Evolutionary conservation across 2,888 invertebrate species (phyloP).

Genomic region (Oligia fasciuncula): DNA sequence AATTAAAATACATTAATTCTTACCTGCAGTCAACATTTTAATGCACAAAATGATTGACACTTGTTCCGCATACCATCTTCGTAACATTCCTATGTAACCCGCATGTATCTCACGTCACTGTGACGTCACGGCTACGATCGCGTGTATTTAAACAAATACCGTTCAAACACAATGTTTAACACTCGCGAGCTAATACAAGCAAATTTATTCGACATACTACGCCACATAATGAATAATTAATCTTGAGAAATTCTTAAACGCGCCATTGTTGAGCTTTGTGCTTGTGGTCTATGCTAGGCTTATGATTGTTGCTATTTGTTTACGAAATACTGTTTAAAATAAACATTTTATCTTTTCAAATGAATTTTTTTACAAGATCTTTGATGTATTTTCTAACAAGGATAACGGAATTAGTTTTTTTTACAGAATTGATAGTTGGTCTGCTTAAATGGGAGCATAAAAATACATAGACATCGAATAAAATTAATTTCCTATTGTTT

Average conservation of each 20-base stretch:
- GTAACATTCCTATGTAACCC: slow-evolving; percentile 4
- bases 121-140: slow-evolving; percentile 58
- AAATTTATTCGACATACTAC: slow-evolving; percentile 79
- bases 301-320: slow-evolving; percentile 6
- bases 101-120: slow-evolving; percentile 25
- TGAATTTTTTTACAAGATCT: background rate
- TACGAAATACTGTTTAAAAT: background rate
- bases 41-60: background rate
- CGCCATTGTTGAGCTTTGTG: slow-evolving; percentile 49
- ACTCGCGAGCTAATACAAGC: slow-evolving; percentile 71
- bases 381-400: background rate
- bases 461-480: background rate
- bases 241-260: slow-evolving; percentile 59
- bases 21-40: background rate
- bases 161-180: slow-evolving; percentile 65
- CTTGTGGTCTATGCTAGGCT: slow-evolving; percentile 34
- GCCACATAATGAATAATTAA: slow-evolving; percentile 76
- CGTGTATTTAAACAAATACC: slow-evolving; percentile 62
- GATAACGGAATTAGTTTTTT: background rate
- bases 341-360: background rate
- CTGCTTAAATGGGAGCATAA: background rate
- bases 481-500: background rate
- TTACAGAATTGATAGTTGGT: background rate
- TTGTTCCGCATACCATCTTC: slow-evolving; percentile 5
- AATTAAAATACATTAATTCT: background rate